Evolutionary conservation across 1,140 invertebrate species (phyloP), one percentile per base, ranked within the genome.

Genomic region (Anastrepha ludens): DNA sequence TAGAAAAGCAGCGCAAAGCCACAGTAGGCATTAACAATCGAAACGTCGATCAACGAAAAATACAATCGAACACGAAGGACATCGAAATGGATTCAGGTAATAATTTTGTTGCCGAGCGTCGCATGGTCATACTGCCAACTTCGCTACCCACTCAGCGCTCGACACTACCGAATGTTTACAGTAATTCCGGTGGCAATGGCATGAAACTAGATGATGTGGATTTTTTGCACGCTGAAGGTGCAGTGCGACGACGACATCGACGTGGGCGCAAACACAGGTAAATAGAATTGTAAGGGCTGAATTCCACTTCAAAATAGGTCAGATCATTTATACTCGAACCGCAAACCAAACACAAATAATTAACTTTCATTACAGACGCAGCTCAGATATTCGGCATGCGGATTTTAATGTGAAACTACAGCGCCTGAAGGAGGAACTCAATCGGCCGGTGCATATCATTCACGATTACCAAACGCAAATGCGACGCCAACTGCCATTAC

Each of bases 31-130:
- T 86, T 8, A 74, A 47, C 2, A 86, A 91, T 88, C 91, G 93
- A 59, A 91, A 93, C 87, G 91, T 93, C 17, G 93, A 93, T 88
- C 70, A 88, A 8, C 90, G 91, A 0, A 93, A 93, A 89, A 93
- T 93, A 85, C 93, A 93, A 87, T 93, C 93, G 50, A 91, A 93
- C 81, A 93, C 93, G 59, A 93, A 93, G 89, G 92, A 93, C 86
- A 93, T 93, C 55, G 92, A 92, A 89, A 90, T 90, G 67, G 91
- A 93, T 90, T 91, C 90, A 47, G 92, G 92, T 13, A 92, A 93
- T 78, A 93, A 93, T 87, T 93, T 93, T 88, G 91, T 93, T 55
- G 87, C 91, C 3, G 89, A 90, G 29, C 89, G 90, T 1, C 88
- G 91, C 7, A 88, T 90, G 13, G 88, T 89, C 2, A 92, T 93